Conservation (phyloP, 2,888 invertebrate species). For the Suillia variegata region DNA sequence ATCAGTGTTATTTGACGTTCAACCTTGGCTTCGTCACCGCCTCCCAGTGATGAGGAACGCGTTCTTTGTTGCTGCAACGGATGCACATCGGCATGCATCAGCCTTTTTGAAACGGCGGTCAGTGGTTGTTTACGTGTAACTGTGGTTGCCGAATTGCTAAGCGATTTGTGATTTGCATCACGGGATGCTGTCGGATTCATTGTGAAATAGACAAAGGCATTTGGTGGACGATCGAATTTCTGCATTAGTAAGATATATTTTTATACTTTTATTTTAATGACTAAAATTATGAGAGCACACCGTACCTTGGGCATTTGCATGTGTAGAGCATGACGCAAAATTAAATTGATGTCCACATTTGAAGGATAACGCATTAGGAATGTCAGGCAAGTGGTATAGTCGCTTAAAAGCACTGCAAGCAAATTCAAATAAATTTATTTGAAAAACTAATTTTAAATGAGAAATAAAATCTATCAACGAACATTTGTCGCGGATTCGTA, state of each 20-base stretch:
- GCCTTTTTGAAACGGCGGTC: not conserved
- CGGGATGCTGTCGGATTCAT: constrained; percentile 28
- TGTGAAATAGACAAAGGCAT: constrained; percentile 53
- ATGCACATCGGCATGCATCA: not conserved
- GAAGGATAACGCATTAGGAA: constrained; percentile 73
- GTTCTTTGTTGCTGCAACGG: constrained; percentile 1
- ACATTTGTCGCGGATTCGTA: constrained; percentile 73
- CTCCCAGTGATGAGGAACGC: constrained; percentile 26
- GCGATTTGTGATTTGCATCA: constrained; percentile 5
- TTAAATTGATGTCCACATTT: constrained; percentile 67
- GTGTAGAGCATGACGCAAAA: constrained; percentile 68
- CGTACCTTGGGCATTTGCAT: constrained; percentile 62
- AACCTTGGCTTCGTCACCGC: constrained; percentile 31
- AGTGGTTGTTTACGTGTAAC: not conserved
- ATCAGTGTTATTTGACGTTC: constrained; percentile 47
- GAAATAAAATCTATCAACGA: constrained; percentile 54
- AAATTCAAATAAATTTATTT: not conserved
- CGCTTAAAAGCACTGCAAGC: constrained; percentile 65
- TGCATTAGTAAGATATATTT: constrained; percentile 17
- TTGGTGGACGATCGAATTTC: constrained; percentile 54
- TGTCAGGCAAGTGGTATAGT: constrained; percentile 70
- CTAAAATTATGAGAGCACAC: not conserved
- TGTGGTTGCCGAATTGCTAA: not conserved
- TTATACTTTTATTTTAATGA: not conserved
- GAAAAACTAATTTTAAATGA: not conserved